A percentile compares a stretch with the other conserved stretches of the same genome.
Conservation (phyloP, 2,888 invertebrate genomes). For the Helleia helle region DNA sequence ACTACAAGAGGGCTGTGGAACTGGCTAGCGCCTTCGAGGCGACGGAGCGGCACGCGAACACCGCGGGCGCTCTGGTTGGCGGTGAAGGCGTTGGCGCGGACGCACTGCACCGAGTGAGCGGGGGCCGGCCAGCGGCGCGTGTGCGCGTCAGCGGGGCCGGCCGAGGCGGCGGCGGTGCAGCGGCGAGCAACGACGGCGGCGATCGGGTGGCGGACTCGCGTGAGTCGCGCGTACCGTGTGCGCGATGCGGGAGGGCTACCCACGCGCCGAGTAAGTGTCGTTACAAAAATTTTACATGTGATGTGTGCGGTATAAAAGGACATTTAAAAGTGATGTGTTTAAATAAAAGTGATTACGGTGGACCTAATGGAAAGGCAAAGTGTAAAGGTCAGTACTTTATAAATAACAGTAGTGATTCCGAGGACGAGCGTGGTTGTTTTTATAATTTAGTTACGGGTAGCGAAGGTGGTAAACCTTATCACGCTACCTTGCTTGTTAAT, state of each 20-base stretch:
- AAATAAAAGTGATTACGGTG: slow-evolving; percentile 4
- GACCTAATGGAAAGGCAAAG: background rate
- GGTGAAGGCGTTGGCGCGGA: background rate
- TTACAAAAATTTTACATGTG: background rate
- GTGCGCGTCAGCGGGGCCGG: background rate
- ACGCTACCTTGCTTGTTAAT: slow-evolving; percentile 11
- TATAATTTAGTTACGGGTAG: slow-evolving; percentile 13
- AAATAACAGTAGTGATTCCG: slow-evolving; percentile 12
- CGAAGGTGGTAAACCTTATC: slow-evolving; percentile 15
- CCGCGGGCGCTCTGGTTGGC: background rate
- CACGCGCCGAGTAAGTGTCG: background rate
- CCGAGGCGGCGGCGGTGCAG: background rate
- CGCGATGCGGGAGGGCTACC: background rate
- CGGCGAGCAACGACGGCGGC: background rate
- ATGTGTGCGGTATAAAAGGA: background rate
- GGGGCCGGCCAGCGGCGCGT: background rate
- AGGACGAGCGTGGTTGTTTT: slow-evolving; percentile 14
- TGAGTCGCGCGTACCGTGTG: background rate
- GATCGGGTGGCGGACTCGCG: background rate
- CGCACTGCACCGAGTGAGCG: background rate
- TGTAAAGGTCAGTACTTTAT: slow-evolving; percentile 13
- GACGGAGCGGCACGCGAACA: background rate
- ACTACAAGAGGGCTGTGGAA: slow-evolving; percentile 25
- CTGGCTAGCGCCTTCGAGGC: slow-evolving; percentile 16
- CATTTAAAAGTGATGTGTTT: slow-evolving; percentile 12